Evolutionary conservation across 2,888 invertebrate species (phyloP).

Genomic region (Eupeodes latifasciatus): DNA sequence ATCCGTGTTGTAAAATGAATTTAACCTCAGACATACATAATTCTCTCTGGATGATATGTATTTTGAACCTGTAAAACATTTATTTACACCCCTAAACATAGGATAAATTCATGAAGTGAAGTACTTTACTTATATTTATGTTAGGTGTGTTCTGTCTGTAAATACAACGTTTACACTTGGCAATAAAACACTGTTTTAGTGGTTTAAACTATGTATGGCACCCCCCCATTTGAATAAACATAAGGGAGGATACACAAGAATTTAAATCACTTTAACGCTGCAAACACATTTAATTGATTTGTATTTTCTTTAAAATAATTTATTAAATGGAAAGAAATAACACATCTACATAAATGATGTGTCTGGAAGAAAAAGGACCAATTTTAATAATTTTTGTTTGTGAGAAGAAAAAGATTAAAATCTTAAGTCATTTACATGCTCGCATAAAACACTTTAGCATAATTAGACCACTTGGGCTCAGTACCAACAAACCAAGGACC

Average conservation of each 20-base stretch:
- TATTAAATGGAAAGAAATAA: constrained; percentile 4
- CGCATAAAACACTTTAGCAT: constrained; percentile 46
- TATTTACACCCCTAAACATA: constrained; percentile 56
- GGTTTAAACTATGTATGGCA: constrained; percentile 30
- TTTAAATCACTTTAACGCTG: constrained; percentile 48
- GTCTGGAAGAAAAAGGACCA: constrained; percentile 2
- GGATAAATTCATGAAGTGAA: background rate
- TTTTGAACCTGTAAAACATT: constrained; percentile 58
- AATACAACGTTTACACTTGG: background rate
- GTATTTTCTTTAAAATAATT: constrained; percentile 56
- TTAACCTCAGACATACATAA: constrained; percentile 71
- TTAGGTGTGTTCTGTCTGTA: background rate
- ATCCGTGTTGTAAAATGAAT: constrained; percentile 73
- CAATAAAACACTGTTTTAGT: constrained; percentile 20
- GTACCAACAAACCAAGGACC: background rate
- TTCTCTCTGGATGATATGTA: constrained; percentile 48
- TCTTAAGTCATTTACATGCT: constrained; percentile 50
- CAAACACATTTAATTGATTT: constrained; percentile 47
- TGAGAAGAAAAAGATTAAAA: constrained; percentile 50
- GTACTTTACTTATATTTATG: background rate
- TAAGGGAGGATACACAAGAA: background rate
- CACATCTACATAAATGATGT: background rate
- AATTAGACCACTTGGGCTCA: constrained; percentile 61
- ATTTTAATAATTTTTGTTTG: constrained; percentile 29
- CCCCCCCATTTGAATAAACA: constrained; percentile 44